Evolutionary conservation across 2,888 invertebrate species (phyloP), one percentile per base, ranked within the genome.

Genomic region (Pachliopta kotzebuea): DNA sequence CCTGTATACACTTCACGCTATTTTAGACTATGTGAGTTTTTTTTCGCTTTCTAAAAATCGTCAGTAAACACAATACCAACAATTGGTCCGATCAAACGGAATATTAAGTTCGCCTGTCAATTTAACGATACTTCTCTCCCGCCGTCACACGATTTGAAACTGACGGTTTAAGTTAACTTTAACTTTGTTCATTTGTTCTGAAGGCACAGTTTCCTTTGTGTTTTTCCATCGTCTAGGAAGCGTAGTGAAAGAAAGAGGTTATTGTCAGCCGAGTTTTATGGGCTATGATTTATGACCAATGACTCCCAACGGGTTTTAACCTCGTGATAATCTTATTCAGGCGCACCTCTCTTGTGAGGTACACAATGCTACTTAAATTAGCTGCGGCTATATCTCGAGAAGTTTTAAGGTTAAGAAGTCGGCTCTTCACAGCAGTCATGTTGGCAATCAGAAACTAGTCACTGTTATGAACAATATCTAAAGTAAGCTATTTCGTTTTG

Each of bases 361-460:
- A 81, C 81, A 91, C 91, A 91, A 91, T 91, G 91, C 91, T 90
- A 91, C 91, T 84, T 90, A 91, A 91, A 91, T 91, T 91, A 91
- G 90, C 88, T 88, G 83, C 78, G 83, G 85, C 80, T 80, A 81
- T 84, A 84, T 82, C 81, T 79, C 81, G 78, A 78, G 78, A 77
- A 76, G 78, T 82, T 82, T 80, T 76, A 78, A 83, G 80, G 76
- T 77, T 78, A 78, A 78, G 79, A 83, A 79, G 77, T 74, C 74
- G 75, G 71, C 74, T 77, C 70, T 71, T 67, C 71, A 68, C 69
- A 45, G 74, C 72, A 76, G 71, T 75, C 76, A 81, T 81, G 85
- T 89, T 85, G 85, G 85, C n/a, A n/a, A n/a, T n/a, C n/a, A n/a
- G n/a, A 29, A 52, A 31, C 58, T 57, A 58, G 63, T 64, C 57